Base-by-base conservation (phyloP, 1,140 invertebrate genomes). In the Brachionus angularis region DNA sequence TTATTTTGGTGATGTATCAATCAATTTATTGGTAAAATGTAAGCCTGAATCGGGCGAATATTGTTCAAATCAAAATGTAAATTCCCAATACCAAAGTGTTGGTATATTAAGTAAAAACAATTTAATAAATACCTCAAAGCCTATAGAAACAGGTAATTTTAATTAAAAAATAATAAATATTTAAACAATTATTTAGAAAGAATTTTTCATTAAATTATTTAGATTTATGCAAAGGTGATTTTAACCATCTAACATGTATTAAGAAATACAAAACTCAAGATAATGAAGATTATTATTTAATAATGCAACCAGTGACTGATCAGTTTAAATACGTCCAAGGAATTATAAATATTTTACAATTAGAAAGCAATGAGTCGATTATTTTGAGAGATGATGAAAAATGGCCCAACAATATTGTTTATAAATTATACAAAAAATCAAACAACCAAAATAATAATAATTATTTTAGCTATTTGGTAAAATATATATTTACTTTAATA, bases 381-480 rank as follows among this genome's bases (percentile, higher is more conserved):
- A 39, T 39, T 25, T 23, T 58, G 12, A 39, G 18, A 58, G 27
- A 23, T 21, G 53, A 58, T 58, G 53, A 58, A 58, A 39, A 25
- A 12, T 58, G 53, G 53, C 53, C 53, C 1, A 58, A 58, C 39
- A 58, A 58, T 18, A 29, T 58, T 29, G 27, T 58, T 39, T 55
- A 55, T 18, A 55, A 55, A 18, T 16, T 55, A 16, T 31, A 55
- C 52, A 33, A 31, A 55, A 55, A 55, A 31, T 33, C 14, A 55
- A 18, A 33, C n/a, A n/a, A n/a, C n/a, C n/a, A n/a, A n/a, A n/a
- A n/a, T n/a, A n/a, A n/a, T n/a, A n/a, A n/a, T n/a, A n/a, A n/a
- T n/a, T n/a, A n/a, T n/a, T n/a, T 55, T 36, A 33, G 31, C 34
- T 55, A 55, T 55, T 7, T 55, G 52, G 52, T 55, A 55, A 55